Evolutionary conservation across 2,888 invertebrate genomes (phyloP), one percentile per base, ranked within the genome.

Genomic region (Hypena proboscidalis): DNA sequence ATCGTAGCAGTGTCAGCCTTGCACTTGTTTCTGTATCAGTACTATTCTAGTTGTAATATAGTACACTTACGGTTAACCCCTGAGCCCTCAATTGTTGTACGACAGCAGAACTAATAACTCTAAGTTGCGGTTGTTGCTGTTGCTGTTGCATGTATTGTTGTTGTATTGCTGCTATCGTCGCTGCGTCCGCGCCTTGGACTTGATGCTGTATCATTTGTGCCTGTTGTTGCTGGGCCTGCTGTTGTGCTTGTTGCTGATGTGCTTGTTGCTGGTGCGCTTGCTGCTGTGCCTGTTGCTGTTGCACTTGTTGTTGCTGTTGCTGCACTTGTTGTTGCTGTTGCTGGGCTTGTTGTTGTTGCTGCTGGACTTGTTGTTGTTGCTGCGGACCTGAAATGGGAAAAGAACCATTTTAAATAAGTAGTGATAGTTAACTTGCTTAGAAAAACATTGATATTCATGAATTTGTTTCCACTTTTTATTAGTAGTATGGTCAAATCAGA

Each of bases 81-180:
- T 92, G 92, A 1, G 92, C 92, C 53, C 92, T 82, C 46, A 93
- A 83, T 70, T 93, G 93, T 45, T 92, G 93, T 26, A 93, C 89
- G 26, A 92, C 90, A 33, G 92, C 92, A 8, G 91, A 86, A 77
- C 93, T 93, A 55, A 93, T 92, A 53, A 93, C 92, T 62, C 93
- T 85, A 35, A 92, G 72, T 55, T 93, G 92, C 13, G 93, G 92
- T 45, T 92, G 92, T 30, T 85, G 87, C 31, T 89, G 92, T 47
- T 91, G 92, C 41, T 91, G 92, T 42, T 90, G 90, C 57, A 89
- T 38, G 30, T 91, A 87, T 53, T 90, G 89, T 62, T 89, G 88
- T 57, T 90, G 91, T 54, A 92, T 76, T n/a, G 90, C 90, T 0
- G 89, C 90, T 31, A 90, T 71, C 1, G 89, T 87, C 4, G 88